Conservation (phyloP, 2,888 invertebrate species). For the Gibbula magus region DNA sequence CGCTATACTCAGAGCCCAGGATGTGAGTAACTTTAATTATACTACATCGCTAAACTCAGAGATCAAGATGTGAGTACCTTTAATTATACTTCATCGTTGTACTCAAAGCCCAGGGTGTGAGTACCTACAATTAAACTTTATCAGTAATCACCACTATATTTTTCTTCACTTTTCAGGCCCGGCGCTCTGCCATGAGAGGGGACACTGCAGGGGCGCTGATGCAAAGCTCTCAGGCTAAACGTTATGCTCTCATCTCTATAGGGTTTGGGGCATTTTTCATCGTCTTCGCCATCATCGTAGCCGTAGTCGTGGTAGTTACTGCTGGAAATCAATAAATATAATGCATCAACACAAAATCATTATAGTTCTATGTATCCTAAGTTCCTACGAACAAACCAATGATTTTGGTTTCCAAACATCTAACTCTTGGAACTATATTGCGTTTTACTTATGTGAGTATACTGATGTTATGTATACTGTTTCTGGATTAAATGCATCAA, state of each 20-base stretch:
- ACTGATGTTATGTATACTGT: too few relatives aligned
- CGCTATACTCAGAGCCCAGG: conserved; percentile 3
- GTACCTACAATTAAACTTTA: background rate
- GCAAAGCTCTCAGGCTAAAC: background rate
- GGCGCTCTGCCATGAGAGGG: background rate
- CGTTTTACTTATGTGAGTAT: too few relatives aligned
- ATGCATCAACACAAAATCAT: too few relatives aligned
- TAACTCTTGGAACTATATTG: too few relatives aligned
- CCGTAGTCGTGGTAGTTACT: background rate
- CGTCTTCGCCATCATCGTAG: background rate
- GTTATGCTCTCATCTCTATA: background rate
- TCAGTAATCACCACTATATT: too few relatives aligned
- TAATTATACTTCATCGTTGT: background rate
- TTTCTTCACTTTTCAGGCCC: background rate
- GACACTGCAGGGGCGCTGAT: background rate
- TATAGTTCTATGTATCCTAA: too few relatives aligned
- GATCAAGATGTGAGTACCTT: background rate
- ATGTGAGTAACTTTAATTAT: background rate
- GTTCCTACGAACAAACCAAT: too few relatives aligned
- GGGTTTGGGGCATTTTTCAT: background rate
- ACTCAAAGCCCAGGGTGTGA: background rate
- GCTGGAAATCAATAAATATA: too few relatives aligned
- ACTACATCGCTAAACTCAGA: background rate
- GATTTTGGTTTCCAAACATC: too few relatives aligned
- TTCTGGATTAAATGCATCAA: too few relatives aligned